Conservation (phyloP, 2,888 invertebrate species). For the Apodemia duryi region DNA sequence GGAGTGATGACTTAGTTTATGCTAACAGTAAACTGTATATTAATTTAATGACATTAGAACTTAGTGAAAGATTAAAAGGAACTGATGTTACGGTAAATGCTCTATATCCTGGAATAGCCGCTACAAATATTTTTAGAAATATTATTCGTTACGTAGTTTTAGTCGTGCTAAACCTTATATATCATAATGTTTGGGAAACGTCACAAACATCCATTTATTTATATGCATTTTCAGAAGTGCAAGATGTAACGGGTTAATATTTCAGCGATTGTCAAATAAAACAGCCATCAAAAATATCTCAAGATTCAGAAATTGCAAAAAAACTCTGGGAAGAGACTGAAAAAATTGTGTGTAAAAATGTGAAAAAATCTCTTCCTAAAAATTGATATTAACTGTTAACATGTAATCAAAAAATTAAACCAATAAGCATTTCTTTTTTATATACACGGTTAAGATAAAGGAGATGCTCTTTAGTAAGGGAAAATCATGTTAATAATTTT, state of each 20-base stretch:
- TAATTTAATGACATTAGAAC: slow-evolving; percentile 81
- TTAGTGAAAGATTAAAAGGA: slow-evolving; percentile 79
- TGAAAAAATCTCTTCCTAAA: not conserved
- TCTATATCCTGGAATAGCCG: slow-evolving; percentile 83
- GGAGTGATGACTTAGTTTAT: slow-evolving; percentile 70
- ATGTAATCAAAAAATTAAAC: not conserved
- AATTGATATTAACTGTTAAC: not conserved
- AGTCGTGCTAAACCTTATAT: slow-evolving; percentile 49
- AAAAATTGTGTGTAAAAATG: slow-evolving; percentile 43
- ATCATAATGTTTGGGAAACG: slow-evolving; percentile 81
- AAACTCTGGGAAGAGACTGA: slow-evolving; percentile 84
- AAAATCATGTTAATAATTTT: too few species aligned
- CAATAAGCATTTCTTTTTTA: not conserved
- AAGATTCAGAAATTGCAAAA: slow-evolving; percentile 72
- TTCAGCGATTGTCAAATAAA: slow-evolving; percentile 79
- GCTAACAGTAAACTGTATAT: slow-evolving; percentile 81
- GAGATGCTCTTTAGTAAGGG: too few species aligned
- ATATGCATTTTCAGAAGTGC: slow-evolving; percentile 74
- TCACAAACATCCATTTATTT: slow-evolving; percentile 83
- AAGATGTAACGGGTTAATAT: slow-evolving; percentile 81
- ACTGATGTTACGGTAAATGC: slow-evolving; percentile 83
- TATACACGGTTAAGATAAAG: too few species aligned
- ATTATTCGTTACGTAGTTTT: slow-evolving; percentile 61
- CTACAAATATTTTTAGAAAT: slow-evolving; percentile 82
- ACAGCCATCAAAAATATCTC: slow-evolving; percentile 71